These are phyloP conservation scores for Calcarius ornatus DNA, from an alignment of 2,113 vertebrate species.

Conservation along the genomic window DNA sequence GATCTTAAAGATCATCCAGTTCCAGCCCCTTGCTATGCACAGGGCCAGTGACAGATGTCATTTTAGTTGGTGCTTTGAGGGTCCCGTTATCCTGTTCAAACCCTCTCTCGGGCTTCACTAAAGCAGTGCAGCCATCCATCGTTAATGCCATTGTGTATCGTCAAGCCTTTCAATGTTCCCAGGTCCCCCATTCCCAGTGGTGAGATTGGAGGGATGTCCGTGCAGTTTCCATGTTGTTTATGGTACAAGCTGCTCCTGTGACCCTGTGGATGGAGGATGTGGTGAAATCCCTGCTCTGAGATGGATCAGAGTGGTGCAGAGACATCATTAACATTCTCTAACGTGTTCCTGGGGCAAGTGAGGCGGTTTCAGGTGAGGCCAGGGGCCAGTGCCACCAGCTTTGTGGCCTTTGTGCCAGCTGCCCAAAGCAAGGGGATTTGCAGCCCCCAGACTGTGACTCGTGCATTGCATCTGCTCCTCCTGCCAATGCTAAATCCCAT, in stretches of 20 bases:
- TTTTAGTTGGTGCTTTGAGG: background rate
- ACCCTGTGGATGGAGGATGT: background rate
- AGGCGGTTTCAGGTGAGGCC: background rate
- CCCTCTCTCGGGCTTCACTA: background rate
- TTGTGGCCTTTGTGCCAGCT: background rate
- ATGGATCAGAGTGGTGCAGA: background rate
- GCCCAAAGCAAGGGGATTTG: background rate
- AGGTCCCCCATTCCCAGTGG: fast-evolving
- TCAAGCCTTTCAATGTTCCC: fast-evolving
- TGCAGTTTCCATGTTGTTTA: background rate
- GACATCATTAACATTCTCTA: fast-evolving
- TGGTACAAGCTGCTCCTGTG: background rate
- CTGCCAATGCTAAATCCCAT: background rate
- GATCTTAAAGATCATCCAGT: background rate
- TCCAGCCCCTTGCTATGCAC: background rate
- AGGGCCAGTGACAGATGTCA: fast-evolving
- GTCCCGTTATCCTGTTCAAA: background rate
- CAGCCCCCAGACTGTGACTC: background rate
- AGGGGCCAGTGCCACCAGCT: background rate
- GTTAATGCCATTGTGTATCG: background rate
- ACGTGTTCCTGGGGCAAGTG: fast-evolving
- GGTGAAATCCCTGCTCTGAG: background rate
- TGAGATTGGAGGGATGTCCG: fast-evolving
- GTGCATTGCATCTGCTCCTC: background rate
- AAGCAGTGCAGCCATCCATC: background rate